Percentiles rank a stretch among this genome's conserved stretches.
phyloP scores from a whole-genome alignment of 2,797 vertebrate species.

The Glyptemys insculpta region DNA sequence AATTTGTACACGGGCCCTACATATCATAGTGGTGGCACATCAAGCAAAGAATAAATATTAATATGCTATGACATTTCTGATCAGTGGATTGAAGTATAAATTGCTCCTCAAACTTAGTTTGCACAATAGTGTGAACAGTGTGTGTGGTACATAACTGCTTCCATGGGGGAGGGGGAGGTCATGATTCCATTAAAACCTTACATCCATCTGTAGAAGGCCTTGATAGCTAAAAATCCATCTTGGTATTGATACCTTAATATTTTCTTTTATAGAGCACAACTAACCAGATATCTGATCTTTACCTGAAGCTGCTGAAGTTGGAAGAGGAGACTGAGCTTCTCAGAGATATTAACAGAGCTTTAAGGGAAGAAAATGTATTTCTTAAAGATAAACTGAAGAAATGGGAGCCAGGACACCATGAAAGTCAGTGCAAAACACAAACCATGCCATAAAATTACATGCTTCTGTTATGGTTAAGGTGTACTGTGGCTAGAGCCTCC shows the following conservation, averaged over 20 bases:
- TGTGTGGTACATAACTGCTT: neutral
- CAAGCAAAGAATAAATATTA: too few relatives aligned
- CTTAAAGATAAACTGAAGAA: constrained; percentile 84
- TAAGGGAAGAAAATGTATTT: constrained; percentile 86
- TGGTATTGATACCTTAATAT: neutral
- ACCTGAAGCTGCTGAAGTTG: constrained; percentile 73
- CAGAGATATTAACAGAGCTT: constrained; percentile 82
- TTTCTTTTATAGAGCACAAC: constrained; percentile 44
- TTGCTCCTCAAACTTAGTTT: neutral
- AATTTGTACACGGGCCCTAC: neutral
- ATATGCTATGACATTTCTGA: neutral
- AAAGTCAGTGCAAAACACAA: constrained; percentile 67
- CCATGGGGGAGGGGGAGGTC: neutral
- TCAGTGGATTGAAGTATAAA: neutral
- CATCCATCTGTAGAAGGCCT: neutral
- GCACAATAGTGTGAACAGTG: neutral
- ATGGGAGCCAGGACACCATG: constrained; percentile 37
- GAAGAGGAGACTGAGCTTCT: constrained; percentile 87
- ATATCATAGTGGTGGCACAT: neutral
- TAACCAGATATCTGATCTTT: constrained; percentile 63
- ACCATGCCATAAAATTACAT: neutral
- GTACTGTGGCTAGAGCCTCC: neutral
- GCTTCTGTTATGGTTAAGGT: neutral
- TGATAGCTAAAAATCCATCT: neutral
- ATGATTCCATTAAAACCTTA: neutral